Evolutionary conservation across 2,113 vertebrate genomes (phyloP), one percentile per base, ranked within the genome.

Genomic region (Blennius ocellaris): DNA sequence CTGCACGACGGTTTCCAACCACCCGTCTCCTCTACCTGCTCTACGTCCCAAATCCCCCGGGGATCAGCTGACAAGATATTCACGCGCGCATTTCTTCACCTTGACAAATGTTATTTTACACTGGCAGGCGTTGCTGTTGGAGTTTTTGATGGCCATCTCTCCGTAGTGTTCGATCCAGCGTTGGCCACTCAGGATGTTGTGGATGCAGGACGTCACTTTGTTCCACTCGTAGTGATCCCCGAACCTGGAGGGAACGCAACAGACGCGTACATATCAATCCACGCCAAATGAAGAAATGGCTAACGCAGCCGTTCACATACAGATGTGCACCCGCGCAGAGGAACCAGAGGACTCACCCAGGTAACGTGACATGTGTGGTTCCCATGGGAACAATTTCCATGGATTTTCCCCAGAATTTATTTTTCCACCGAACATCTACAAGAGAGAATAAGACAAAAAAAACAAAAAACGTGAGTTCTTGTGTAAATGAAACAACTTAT

Each of bases 331-430:
- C 10, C 51, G 69, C 55, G 51, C 36, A 39, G 8, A 50, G 40
- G 37, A 14, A 14, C 11, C 5, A 48, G 62, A 74, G 55, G 45
- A 95, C 95, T 96, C 94, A 97, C 98, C 38, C 92, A 67, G 97
- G 96, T 65, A 99, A 93, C 76, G 93, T 96, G 62, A 98, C 95
- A 5, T 99, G 96, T 5, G 96, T 96, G 83, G 96, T 99, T 88
- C 97, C 98, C 80, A 99, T 90, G 68, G 97, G 97, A 90, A 99
- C 96, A 7, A 99, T 98, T 93, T 99, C 98, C 95, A 99, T 97
- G 82, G 98, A 98, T 92, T 98, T 99, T 0, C 98, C 98, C 98
- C 98, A 99, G 93, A 99, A 99, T 89, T 99, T 99, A 87, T 99
- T 99, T 94, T 98, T 99, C 97, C 96, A 99, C 82, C 97, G 94